A percentile compares a stretch with the other conserved stretches of the same genome.
These are phyloP conservation scores for Chloebia gouldiae DNA, from an alignment of 2,113 vertebrate genomes.

Conservation along the genomic window DNA sequence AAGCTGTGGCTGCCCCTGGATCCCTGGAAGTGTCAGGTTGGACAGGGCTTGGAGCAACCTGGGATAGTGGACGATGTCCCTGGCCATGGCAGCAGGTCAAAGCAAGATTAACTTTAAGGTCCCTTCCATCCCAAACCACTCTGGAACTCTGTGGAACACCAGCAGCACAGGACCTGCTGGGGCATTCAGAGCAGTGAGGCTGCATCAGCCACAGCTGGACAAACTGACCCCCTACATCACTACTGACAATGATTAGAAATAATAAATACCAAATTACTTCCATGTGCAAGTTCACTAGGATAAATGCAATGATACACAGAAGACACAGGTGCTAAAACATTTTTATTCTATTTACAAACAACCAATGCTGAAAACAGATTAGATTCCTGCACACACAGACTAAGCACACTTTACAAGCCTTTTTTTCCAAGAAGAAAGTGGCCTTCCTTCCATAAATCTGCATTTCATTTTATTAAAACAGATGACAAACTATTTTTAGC, in stretches of 20 bases:
- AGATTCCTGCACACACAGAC: not conserved
- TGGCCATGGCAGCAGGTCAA: not conserved
- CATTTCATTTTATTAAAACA: not conserved
- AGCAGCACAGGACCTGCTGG: not conserved
- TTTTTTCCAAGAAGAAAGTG: not conserved
- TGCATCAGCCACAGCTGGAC: not conserved
- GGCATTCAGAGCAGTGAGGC: not conserved
- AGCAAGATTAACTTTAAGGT: not conserved
- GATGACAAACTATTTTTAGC: not conserved
- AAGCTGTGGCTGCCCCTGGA: not conserved
- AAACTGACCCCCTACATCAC: not conserved
- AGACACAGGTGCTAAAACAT: not conserved
- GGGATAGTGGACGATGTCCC: rapidly evolving
- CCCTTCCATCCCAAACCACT: not conserved
- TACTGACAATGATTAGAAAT: not conserved
- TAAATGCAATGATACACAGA: not conserved
- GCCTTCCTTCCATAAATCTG: not conserved
- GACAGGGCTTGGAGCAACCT: rapidly evolving
- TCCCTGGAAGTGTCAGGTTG: not conserved
- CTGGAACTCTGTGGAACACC: not conserved
- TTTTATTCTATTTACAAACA: not conserved
- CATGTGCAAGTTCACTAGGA: not conserved
- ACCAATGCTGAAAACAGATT: not conserved
- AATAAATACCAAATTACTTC: not conserved
- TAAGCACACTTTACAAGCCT: not conserved